Conservation (phyloP, 2,797 vertebrate species). For the Kryptopterus vitreolus region DNA sequence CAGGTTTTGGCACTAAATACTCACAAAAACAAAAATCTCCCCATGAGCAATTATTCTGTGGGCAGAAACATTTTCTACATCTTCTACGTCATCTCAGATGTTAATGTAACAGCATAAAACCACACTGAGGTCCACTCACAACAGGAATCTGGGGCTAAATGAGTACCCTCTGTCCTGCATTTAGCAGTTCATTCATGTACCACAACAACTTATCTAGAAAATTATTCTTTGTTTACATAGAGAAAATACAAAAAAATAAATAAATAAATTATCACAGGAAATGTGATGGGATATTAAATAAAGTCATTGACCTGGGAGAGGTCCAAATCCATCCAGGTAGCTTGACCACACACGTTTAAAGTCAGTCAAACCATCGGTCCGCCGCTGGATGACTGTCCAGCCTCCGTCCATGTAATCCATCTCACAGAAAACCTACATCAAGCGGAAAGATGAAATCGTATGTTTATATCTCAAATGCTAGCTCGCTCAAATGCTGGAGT, state of each 20-base stretch:
- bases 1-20: background rate
- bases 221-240: too few relatives aligned
- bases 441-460: background rate
- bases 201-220: too few relatives aligned
- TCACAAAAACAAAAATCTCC: background rate
- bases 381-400: slow-evolving; percentile 89
- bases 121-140: background rate
- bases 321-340: slow-evolving; percentile 87
- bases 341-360: slow-evolving; percentile 86
- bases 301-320: slow-evolving; percentile 79
- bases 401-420: slow-evolving; percentile 94
- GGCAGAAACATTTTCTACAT: background rate
- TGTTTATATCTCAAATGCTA: background rate
- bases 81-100: too few relatives aligned
- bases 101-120: background rate
- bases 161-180: background rate
- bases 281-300: background rate
- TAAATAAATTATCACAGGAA: too few relatives aligned
- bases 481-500: background rate
- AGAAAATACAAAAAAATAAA: background rate
- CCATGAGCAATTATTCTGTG: background rate
- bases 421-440: slow-evolving; percentile 87
- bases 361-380: slow-evolving; percentile 79
- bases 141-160: background rate
- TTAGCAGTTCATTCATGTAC: too few relatives aligned